Percentiles rank a stretch among this genome's conserved stretches.
phyloP scores from a whole-genome alignment of 2,888 invertebrate species.

The Eupelmus urozonus region DNA sequence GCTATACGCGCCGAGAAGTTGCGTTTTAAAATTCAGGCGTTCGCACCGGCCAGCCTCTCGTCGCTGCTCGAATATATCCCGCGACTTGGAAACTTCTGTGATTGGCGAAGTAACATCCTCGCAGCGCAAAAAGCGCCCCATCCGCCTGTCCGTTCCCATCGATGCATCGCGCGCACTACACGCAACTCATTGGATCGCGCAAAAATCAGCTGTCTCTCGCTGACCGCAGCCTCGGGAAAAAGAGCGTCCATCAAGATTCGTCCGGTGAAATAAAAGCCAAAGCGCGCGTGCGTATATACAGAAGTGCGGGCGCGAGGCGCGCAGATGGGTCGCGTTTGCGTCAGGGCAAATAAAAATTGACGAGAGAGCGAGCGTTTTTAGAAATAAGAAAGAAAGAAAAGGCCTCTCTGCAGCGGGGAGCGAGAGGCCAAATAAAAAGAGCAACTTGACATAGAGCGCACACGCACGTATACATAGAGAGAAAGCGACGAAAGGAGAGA shows the following conservation, averaged over 20 bases:
- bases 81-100: no score
- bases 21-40: no score
- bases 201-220: conserved; percentile 2
- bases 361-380: conserved; percentile 30
- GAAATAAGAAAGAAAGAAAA: conserved; percentile 30
- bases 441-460: not conserved
- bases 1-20: no score
- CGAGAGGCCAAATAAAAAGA: conserved; percentile 43
- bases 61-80: no score
- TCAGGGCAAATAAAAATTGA: conserved; percentile 59
- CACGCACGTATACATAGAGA: conserved; percentile 26
- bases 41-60: no score
- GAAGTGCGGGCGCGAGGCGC: not conserved
- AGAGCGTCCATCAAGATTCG: no score
- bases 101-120: no score
- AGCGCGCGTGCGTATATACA: not conserved
- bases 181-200: not conserved
- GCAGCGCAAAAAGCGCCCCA: no score
- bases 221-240: no score
- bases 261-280: not conserved
- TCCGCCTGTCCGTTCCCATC: no score
- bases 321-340: conserved; percentile 1
- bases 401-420: conserved; percentile 44
- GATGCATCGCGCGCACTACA: no score
- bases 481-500: conserved; percentile 40